Evolutionary conservation across 2,113 vertebrate species (phyloP).

Genomic region (Cyanistes caeruleus): DNA sequence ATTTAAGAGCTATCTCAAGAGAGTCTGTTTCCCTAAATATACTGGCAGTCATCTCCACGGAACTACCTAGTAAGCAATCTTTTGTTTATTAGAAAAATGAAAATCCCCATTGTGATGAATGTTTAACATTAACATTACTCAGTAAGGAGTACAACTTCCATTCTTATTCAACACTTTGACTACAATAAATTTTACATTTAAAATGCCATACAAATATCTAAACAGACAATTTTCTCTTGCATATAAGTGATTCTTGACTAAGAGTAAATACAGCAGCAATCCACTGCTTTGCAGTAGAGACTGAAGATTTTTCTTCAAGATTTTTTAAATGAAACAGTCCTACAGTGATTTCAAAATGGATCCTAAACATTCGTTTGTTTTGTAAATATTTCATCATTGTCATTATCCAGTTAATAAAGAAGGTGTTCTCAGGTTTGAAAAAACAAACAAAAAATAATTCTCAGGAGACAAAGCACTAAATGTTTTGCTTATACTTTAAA

Average conservation of each 20-base stretch:
- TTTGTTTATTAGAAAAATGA: not conserved
- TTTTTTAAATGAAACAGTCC: not conserved
- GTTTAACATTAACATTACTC: not conserved
- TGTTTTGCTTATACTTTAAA: not conserved
- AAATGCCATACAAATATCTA: not conserved
- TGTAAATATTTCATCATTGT: not conserved
- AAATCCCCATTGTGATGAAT: not conserved
- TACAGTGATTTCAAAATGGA: not conserved
- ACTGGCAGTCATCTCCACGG: not conserved
- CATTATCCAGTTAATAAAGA: not conserved
- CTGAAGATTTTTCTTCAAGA: not conserved
- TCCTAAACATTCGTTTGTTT: not conserved
- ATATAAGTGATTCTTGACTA: not conserved
- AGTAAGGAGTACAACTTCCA: not conserved
- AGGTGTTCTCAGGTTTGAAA: not conserved
- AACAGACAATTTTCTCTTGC: not conserved
- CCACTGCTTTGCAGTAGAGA: not conserved
- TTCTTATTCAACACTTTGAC: not conserved
- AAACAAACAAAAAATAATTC: not conserved
- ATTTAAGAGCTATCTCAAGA: not conserved
- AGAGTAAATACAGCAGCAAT: not conserved
- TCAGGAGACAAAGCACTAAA: accelerated
- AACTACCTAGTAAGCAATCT: not conserved
- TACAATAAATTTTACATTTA: not conserved
- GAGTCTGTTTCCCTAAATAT: not conserved